Evolutionary conservation across 2,113 vertebrate species (phyloP), one percentile per base, ranked within the genome.

Genomic region (Bostrychus sinensis): DNA sequence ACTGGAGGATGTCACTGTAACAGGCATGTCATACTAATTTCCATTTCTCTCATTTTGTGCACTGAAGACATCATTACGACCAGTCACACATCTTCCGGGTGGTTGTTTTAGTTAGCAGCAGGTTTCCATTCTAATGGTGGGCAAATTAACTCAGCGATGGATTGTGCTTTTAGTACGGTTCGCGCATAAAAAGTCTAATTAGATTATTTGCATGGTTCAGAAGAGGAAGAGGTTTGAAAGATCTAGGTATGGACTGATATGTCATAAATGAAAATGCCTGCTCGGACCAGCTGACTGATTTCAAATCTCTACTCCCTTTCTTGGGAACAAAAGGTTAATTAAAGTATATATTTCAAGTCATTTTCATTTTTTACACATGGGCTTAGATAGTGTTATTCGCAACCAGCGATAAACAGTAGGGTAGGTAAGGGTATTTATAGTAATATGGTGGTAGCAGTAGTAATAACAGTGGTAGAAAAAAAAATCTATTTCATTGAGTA

Each of bases 161-260:
- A 77, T 80, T 2, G 26, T 54, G 30, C 53, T 77, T 61, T 68
- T 28, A 23, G 22, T 19, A 3, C 7, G 0, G 65, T 60, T 53
- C 50, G 56, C 65, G 36, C 43, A 77, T 42, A 48, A 74, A 61
- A 67, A 22, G 48, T n/a, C 39, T 77, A 81, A 87, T 85, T 65
- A 10, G 70, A 75, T 75, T 55, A 79, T 83, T 72, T 77, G 70
- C 70, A 75, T 70, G 67, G 64, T 64, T 73, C 72, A 32, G 54
- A 70, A 23, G 43, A 13, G 12, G 22, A 48, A 16, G 3, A 7
- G 59, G 63, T 66, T 57, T 3, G 22, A 64, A 36, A 54, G 30
- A 72, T 43, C 17, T 32, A 66, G 26, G 43, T 56, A 36, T 61
- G 56, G 19, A 48, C 2, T 13, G 46, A 23, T 23, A 51, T 12